Evolutionary conservation across 2,113 vertebrate genomes (phyloP), one percentile per base, ranked within the genome.

Genomic region (Chrysochloris asiatica): DNA sequence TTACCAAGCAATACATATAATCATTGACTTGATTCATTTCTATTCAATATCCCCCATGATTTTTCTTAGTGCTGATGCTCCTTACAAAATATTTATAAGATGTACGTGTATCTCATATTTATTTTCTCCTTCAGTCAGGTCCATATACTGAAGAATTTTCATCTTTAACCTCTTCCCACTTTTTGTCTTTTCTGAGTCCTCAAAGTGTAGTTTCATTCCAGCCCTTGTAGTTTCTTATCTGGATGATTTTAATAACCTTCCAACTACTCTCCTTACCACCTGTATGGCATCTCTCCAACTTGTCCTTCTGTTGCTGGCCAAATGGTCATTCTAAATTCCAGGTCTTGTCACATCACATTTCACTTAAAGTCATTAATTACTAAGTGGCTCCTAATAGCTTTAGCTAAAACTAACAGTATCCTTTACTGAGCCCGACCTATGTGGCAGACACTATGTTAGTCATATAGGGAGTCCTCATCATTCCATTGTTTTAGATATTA

Each of bases 171-270:
- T 72, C 71, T 56, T n/a, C 28, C 33, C 21, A 81, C 14, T n/a
- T n/a, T n/a, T n/a, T 26, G 2, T 73, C 81, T 13, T 59, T 3
- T 63, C 30, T 7, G n/a, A n/a, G 16, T 45, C 4, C 30, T 50
- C 54, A 47, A n/a, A 80, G n/a, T 13, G n/a, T n/a, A n/a, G n/a
- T 88, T 67, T 11, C n/a, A 17, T 33, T 83, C 50, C 59, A 26
- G 33, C 4, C 30, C 41, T 13, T 89, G 52, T 67, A 83, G 83
- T 75, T 80, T 88, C 71, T 89, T 93, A 90, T 83, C 48, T 67
- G 59, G 83, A 91, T 30, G 45, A 76, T 54, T 90, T 94, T 90
- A 95, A 88, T 83, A 91, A 47, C 19, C 24, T 96, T 84, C 52
- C 59, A 65, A 83, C 86, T 80, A 82, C 91, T 93, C 91, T 94